A percentile compares a stretch with the other conserved stretches of the same genome.
Conservation (phyloP, 2,888 invertebrate genomes). For the Hydrotaea cyrtoneurina region DNA sequence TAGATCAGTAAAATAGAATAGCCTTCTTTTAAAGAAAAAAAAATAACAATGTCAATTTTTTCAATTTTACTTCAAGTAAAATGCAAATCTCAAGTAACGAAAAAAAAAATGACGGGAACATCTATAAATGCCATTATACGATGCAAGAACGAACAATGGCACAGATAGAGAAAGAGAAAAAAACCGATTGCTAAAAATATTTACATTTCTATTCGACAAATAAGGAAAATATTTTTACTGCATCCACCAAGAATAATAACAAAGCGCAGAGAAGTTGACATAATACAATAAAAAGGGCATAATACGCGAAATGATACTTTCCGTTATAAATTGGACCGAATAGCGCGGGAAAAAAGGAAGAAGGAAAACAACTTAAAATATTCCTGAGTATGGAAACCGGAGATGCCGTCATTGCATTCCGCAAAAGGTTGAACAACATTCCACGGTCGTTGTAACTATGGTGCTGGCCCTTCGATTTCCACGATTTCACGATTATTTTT, state of each 20-base stretch:
- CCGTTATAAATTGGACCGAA: conserved; percentile 19
- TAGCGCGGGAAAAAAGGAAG: not conserved
- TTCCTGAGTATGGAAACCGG: conserved; percentile 60
- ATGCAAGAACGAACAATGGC: not conserved
- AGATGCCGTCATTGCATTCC: conserved; percentile 75
- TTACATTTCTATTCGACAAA: conserved; percentile 60
- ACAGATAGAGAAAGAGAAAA: conserved; percentile 12
- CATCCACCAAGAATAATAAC: not conserved
- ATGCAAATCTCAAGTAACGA: conserved; percentile 16
- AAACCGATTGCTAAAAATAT: conserved; percentile 51
- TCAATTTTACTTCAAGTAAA: conserved; percentile 10
- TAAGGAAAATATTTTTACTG: conserved; percentile 45
- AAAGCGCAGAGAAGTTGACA: not conserved
- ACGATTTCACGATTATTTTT: conserved; percentile 10
- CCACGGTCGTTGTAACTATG: conserved; percentile 69
- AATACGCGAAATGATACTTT: conserved; percentile 39
- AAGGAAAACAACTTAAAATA: conserved; percentile 36
- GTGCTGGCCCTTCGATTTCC: not conserved
- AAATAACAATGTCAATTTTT: not conserved
- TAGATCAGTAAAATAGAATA: not conserved
- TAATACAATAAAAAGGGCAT: not conserved
- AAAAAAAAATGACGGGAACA: not conserved
- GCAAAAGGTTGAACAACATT: conserved; percentile 75
- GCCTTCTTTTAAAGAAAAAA: not conserved
- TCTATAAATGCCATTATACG: conserved; percentile 3